A percentile compares a stretch with the other conserved stretches of the same genome.
Evolutionary conservation across 2,888 invertebrate species (phyloP).

Genomic region (Leptopilina syphax): DNA sequence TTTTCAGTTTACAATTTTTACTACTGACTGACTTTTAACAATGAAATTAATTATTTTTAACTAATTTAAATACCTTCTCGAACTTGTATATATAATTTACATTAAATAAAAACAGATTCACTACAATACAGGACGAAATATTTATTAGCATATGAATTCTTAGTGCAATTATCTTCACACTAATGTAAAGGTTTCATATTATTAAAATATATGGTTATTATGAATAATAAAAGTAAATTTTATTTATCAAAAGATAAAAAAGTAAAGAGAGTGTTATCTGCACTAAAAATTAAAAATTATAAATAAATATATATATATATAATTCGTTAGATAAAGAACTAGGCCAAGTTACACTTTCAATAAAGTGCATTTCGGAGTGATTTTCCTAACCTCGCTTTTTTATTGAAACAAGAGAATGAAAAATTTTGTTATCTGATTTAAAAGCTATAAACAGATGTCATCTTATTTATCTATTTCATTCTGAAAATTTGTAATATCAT

Average conservation of each 20-base stretch:
- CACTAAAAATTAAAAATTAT: constrained; percentile 11
- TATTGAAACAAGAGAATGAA: constrained; percentile 24
- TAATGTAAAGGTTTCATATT: background rate
- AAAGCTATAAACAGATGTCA: constrained; percentile 8
- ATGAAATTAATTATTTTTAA: too few relatives aligned
- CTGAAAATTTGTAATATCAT: constrained; percentile 27
- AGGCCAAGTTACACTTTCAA: constrained; percentile 13
- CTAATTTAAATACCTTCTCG: too few relatives aligned
- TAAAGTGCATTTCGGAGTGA: constrained; percentile 23
- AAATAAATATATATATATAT: background rate
- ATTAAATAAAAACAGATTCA: too few relatives aligned
- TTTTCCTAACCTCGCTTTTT: constrained; percentile 4
- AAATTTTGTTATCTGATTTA: constrained; percentile 26
- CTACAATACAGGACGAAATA: background rate
- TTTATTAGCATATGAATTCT: background rate
- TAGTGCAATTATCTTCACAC: background rate
- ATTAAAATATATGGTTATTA: background rate
- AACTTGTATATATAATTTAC: too few relatives aligned
- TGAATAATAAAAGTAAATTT: constrained; percentile 9
- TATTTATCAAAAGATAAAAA: constrained; percentile 10
- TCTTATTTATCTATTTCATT: constrained; percentile 34
- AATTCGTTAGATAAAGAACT: constrained; percentile 9
- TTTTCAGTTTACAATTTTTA: too few relatives aligned
- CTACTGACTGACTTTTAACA: too few relatives aligned
- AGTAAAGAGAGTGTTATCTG: constrained; percentile 4